Conservation (phyloP, 2,888 invertebrate genomes). For the Carpatolechia fugitivella region DNA sequence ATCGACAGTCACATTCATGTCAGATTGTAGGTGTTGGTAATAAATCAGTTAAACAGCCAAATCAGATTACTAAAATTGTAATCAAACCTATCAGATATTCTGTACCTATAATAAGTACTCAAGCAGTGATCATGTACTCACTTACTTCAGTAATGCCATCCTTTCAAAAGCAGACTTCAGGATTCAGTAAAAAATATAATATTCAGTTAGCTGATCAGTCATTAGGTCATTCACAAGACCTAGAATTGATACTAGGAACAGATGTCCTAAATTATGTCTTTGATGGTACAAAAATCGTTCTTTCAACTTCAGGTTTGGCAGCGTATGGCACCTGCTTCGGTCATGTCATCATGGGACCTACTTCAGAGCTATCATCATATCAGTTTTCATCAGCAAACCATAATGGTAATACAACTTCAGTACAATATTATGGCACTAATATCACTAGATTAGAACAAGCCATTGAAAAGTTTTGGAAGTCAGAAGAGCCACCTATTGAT, state of each 20-base stretch:
- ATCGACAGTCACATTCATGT: not conserved
- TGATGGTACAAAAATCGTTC: constrained; percentile 14
- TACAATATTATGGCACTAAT: not conserved
- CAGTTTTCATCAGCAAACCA: not conserved
- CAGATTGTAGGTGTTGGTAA: too few species aligned
- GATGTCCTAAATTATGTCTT: constrained; percentile 16
- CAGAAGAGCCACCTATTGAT: constrained; percentile 11
- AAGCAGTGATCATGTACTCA: not conserved
- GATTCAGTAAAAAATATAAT: not conserved
- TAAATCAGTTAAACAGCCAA: not conserved
- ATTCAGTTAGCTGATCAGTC: not conserved
- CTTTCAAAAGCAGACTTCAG: not conserved
- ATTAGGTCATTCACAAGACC: not conserved
- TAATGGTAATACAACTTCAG: not conserved
- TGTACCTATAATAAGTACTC: not conserved
- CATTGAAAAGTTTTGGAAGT: constrained; percentile 12
- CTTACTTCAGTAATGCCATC: not conserved
- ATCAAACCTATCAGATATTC: not conserved
- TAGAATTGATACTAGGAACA: constrained; percentile 12
- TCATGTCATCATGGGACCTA: constrained; percentile 15
- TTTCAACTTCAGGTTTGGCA: constrained; percentile 10
- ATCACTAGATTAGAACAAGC: not conserved
- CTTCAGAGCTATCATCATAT: not conserved
- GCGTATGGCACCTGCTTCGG: constrained; percentile 18
- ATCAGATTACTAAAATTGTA: not conserved